Evolutionary conservation across 2,797 vertebrate species (phyloP).

Genomic region (Hoplostethus atlanticus): DNA sequence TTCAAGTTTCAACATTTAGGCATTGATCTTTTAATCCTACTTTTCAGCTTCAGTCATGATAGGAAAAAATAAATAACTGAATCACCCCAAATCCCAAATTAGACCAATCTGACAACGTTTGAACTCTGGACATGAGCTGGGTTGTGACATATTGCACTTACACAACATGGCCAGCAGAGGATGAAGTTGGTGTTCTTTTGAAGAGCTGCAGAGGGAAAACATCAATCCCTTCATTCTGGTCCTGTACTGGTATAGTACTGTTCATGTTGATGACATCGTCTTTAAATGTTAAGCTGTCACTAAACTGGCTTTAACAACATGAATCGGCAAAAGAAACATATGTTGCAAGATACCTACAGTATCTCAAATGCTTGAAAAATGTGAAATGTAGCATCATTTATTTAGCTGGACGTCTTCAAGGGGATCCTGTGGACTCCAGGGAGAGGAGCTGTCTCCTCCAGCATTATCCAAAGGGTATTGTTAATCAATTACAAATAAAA

Average conservation of each 20-base stretch:
- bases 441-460: background rate
- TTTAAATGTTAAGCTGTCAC: too few species aligned
- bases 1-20: background rate
- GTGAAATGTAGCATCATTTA: background rate
- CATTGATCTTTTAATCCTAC: background rate
- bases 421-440: background rate
- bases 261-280: background rate
- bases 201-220: background rate
- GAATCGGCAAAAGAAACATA: too few species aligned
- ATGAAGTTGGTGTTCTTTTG: constrained; percentile 47
- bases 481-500: background rate
- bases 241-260: background rate
- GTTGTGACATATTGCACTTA: constrained; percentile 29
- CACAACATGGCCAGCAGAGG: constrained; percentile 66
- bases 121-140: background rate
- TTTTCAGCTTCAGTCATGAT: background rate
- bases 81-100: background rate
- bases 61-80: background rate
- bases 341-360: too few species aligned
- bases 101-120: background rate
- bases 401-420: background rate
- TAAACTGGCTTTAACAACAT: too few species aligned
- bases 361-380: too few species aligned
- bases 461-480: background rate
- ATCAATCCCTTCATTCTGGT: background rate